Evolutionary conservation across 1,140 invertebrate genomes (phyloP), one percentile per base, ranked within the genome.

Genomic region (Drosophila lacertosa): DNA sequence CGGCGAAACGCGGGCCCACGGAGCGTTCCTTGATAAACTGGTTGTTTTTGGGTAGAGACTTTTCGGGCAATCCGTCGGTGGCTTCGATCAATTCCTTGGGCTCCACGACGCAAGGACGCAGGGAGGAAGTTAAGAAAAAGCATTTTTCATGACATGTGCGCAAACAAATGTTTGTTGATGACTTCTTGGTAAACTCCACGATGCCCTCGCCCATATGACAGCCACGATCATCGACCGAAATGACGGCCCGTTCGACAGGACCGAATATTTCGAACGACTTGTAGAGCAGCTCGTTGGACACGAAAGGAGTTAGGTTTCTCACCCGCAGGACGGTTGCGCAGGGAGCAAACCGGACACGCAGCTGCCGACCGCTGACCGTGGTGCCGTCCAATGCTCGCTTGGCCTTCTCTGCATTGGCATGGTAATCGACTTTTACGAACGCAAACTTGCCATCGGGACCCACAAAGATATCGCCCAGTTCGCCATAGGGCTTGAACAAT

Each of bases 361-460:
- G 84, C 18, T 94, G 94, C 59, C 97, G 94, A 1, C 97, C 96
- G 89, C 97, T 97, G 29, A 97, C 94, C 75, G 95, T 92, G 57
- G 94, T 94, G 0, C 98, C 97, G 93, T 99, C 98, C 2, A 99
- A 92, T 77, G 98, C 97, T 35, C 96, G 94, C 89, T 99, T 98
- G 11, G 98, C 99, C 89, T 96, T 97, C 90, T 99, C 98, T 51
- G 99, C 98, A 94, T 98, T 99, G 1, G 94, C 93, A 91, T 97
- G 95, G 78, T 96, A 99, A 92, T 99, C 99, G 94, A 99, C 93
- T 92, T 98, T 95, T 37, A 99, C 95, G 91, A 99, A 99, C 16
- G 97, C 98, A 93, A 99, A 99, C 86, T 97, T 98, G 90, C 99
- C 99, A 44, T 97, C 96, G 71, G 96, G 95, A 91, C 98, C 99